Base-by-base conservation (phyloP, 2,113 vertebrate genomes). In the Indri indri region DNA sequence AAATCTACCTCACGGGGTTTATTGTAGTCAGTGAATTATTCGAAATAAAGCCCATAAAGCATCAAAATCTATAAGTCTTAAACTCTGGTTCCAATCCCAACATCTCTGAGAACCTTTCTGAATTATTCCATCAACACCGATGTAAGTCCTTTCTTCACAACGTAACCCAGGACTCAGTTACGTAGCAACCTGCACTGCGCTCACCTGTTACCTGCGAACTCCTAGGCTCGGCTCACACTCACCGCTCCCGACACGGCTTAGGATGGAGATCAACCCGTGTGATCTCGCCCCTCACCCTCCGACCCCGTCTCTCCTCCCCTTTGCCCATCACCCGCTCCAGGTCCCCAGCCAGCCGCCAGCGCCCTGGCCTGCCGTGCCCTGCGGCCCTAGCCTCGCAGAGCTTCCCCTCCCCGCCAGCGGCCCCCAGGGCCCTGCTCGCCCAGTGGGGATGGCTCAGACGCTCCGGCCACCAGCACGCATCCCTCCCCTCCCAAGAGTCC, bases 221-320 rank as follows among this genome's bases (percentile, higher is more conserved):
- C 9, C 74, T 34, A 3, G 74, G 9, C 20, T 34, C 3, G 54
- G 32, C 17, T 23, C 34, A n/a, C 3, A 12, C 76, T 30, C 10
- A 6, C 47, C 9, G 32, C 2, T 5, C 45, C 25, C 30, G 9
- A 10, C 5, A 0, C 12, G 47, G 45, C 9, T 81, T 2, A 59
- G 23, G 52, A 37, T 25, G 34, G 8, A 54, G 20, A 37, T 12
- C 16, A n/a, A 23, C 34, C 11, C 34, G 7, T 13, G n/a, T 40
- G n/a, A 23, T 9, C 20, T 22, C 68, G 79, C 37, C 6, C 54
- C 45, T 12, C 8, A 25, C 23, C 59, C 59, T n/a, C 65, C 5
- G 32, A 54, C 27, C 6, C 65, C 63, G 14, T 17, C 71, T 45
- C 40, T 30, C 14, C 47, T n/a, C 20, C 20, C 47, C 20, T 22